Evolutionary conservation across 2,797 vertebrate species (phyloP).

Genomic region (Pogoniulus pusillus): DNA sequence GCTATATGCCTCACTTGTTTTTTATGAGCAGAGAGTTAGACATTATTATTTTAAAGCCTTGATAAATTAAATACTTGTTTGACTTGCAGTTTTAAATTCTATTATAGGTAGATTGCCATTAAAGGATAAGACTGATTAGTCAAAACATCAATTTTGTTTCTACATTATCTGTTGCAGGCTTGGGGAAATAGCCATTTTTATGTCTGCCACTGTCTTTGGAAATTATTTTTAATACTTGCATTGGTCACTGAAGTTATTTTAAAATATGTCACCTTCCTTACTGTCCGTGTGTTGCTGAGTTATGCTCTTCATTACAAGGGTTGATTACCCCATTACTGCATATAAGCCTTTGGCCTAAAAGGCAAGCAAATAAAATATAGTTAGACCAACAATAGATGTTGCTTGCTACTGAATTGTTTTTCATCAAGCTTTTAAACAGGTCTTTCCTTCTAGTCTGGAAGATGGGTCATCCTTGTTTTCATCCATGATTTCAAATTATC

Average conservation of each 20-base stretch:
- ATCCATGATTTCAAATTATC: conserved; percentile 62
- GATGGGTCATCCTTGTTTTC: conserved; percentile 49
- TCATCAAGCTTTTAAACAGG: background rate
- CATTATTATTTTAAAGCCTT: background rate
- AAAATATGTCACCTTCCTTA: background rate
- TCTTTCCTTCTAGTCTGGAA: background rate
- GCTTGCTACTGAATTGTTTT: background rate
- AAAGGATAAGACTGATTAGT: background rate
- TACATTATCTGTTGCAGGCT: background rate
- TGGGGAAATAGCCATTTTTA: background rate
- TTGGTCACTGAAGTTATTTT: background rate
- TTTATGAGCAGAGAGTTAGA: background rate
- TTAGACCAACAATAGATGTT: background rate
- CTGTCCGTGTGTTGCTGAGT: background rate
- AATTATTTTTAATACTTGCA: background rate
- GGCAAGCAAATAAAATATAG: background rate
- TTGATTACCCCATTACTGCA: background rate
- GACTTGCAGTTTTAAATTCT: background rate
- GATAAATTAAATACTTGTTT: background rate
- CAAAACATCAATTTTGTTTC: background rate
- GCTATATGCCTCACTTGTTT: background rate
- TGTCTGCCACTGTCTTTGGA: background rate
- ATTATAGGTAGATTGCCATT: background rate
- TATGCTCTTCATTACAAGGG: background rate
- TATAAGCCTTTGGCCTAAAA: background rate